Percentiles rank a stretch among this genome's conserved stretches.
phyloP scores from a whole-genome alignment of 2,797 vertebrate species.

The Sebastes dallii region DNA sequence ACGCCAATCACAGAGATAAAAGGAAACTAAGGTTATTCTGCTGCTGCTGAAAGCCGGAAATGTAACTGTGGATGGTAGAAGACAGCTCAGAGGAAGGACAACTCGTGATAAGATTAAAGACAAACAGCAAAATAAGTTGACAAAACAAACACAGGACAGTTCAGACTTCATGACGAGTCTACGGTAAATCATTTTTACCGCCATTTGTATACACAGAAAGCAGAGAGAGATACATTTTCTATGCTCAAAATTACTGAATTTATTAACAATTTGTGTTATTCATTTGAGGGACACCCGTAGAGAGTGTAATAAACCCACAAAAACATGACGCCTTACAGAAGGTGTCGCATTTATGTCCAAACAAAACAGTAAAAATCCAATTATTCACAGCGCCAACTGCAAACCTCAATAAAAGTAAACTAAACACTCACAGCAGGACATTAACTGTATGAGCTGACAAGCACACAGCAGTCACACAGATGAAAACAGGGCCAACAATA shows the following conservation, averaged over 20 bases:
- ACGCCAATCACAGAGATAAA: constrained; percentile 57
- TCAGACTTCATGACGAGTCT: not conserved
- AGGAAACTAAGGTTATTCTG: constrained; percentile 17
- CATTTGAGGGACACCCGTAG: not conserved
- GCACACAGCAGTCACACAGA: not conserved
- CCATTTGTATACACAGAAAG: not conserved
- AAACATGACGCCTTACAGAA: not conserved
- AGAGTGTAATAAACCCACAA: not conserved
- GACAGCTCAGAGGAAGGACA: not conserved
- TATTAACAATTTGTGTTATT: not conserved
- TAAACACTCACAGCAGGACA: not conserved
- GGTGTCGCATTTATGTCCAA: not conserved
- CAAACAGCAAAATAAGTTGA: not conserved
- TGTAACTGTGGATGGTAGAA: not conserved
- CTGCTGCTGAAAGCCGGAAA: not conserved
- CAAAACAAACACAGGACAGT: no score
- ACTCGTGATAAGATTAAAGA: not conserved
- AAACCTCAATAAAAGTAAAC: not conserved
- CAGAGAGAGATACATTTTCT: not conserved
- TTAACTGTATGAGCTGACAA: not conserved
- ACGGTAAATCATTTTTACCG: not conserved
- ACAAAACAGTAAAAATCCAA: not conserved
- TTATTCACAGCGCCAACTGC: not conserved
- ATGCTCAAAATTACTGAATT: not conserved
- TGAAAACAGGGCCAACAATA: not conserved